These are phyloP conservation scores for Ischnura elegans DNA, from an alignment of 2,888 invertebrate species.

Conservation along the genomic window DNA sequence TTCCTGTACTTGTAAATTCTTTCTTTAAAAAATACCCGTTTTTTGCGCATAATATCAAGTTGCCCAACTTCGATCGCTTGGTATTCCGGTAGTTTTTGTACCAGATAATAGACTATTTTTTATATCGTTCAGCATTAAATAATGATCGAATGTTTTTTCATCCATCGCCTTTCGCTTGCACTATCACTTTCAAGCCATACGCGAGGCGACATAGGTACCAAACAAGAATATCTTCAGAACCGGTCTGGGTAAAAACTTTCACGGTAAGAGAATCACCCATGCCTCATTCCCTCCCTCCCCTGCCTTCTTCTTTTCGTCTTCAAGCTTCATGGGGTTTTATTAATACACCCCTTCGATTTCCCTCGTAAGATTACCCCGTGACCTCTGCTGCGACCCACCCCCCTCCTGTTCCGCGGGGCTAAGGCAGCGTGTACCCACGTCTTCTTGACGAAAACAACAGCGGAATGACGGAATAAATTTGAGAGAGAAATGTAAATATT, in stretches of 20 bases:
- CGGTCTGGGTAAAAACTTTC: background rate
- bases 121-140: no score
- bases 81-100: no score
- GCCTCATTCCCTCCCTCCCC: no score
- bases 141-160: no score
- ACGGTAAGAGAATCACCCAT: no score
- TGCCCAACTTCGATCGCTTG: no score
- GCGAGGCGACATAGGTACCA: no score
- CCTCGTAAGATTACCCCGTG: background rate
- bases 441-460: background rate
- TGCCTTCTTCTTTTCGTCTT: background rate
- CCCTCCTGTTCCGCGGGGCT: background rate
- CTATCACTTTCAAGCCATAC: background rate
- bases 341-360: background rate
- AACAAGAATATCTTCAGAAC: no score
- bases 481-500: background rate
- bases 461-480: slow-evolving; percentile 2
- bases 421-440: background rate
- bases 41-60: no score
- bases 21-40: no score
- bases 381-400: background rate
- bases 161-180: background rate
- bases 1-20: no score
- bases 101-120: no score
- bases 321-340: background rate